Evolutionary conservation across 2,797 vertebrate genomes (phyloP).

Genomic region (Gymnopithys bicolor): DNA sequence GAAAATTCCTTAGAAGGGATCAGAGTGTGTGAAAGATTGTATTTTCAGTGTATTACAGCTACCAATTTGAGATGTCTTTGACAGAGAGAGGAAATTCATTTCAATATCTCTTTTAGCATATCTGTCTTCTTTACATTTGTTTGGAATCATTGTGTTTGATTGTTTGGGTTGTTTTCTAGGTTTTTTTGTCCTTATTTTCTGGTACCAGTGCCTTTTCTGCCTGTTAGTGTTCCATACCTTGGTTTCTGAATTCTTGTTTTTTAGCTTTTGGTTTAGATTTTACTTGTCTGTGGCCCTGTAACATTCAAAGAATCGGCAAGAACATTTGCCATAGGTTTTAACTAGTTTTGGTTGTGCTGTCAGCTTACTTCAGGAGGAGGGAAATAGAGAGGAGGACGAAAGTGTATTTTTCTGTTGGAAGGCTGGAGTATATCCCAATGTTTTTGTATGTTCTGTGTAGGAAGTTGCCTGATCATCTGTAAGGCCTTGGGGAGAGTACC

Average conservation of each 20-base stretch:
- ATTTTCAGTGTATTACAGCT: not conserved
- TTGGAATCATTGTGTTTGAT: not conserved
- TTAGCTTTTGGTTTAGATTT: not conserved
- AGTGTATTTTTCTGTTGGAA: not conserved
- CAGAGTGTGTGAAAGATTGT: not conserved
- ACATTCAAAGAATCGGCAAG: not conserved
- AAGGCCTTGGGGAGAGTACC: not conserved
- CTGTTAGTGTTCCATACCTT: not conserved
- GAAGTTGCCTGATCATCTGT: not conserved
- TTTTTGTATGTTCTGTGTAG: not conserved
- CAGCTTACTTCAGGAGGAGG: not conserved
- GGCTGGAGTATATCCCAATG: not conserved
- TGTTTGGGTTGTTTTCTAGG: accelerated
- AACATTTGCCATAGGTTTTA: not conserved
- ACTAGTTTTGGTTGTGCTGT: not conserved
- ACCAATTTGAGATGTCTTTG: not conserved
- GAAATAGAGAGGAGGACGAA: not conserved
- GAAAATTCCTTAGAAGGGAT: not conserved
- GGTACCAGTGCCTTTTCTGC: not conserved
- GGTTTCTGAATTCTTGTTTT: not conserved
- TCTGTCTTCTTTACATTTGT: not conserved
- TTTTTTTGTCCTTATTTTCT: not conserved
- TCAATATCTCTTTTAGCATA: not conserved
- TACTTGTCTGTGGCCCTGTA: not conserved
- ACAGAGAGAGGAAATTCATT: not conserved